Conservation (phyloP, 2,888 invertebrate genomes). For the Heliconius ethilla region DNA sequence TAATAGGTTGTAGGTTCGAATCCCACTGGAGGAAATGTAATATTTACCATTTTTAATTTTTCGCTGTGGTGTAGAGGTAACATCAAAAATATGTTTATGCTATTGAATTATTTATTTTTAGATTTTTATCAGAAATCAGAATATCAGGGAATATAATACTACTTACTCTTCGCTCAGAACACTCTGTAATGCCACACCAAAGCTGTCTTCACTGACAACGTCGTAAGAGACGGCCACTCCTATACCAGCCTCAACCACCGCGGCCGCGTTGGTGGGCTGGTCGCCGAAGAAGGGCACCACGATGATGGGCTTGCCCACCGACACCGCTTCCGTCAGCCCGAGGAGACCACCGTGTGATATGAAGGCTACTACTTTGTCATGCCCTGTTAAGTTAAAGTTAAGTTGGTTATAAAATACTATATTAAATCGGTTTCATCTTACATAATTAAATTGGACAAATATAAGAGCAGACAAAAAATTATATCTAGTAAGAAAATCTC, state of each 20-base stretch:
- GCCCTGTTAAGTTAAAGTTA: conserved; percentile 64
- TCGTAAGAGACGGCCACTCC: conserved; percentile 77
- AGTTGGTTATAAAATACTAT: no score
- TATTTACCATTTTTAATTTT: no score
- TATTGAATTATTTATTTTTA: no score
- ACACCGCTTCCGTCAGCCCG: conserved; percentile 83
- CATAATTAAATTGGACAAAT: no score
- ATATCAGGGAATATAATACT: neutral
- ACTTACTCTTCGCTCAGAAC: conserved; percentile 82
- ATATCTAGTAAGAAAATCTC: no score
- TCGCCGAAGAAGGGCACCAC: conserved; percentile 85
- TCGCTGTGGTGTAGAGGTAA: no score
- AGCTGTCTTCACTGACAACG: conserved; percentile 75
- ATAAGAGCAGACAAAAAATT: no score
- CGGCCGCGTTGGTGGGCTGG: conserved; percentile 81
- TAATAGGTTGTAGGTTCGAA: no score
- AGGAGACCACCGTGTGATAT: conserved; percentile 84
- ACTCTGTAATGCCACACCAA: conserved; percentile 73
- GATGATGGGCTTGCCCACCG: conserved; percentile 83
- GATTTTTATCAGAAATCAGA: no score
- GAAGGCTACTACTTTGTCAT: conserved; percentile 83
- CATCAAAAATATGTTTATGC: neutral
- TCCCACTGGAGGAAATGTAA: no score
- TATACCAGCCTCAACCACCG: conserved; percentile 76
- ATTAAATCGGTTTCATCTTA: no score